Conservation (phyloP, 2,888 invertebrate genomes). For the Orthonevra nobilis region DNA sequence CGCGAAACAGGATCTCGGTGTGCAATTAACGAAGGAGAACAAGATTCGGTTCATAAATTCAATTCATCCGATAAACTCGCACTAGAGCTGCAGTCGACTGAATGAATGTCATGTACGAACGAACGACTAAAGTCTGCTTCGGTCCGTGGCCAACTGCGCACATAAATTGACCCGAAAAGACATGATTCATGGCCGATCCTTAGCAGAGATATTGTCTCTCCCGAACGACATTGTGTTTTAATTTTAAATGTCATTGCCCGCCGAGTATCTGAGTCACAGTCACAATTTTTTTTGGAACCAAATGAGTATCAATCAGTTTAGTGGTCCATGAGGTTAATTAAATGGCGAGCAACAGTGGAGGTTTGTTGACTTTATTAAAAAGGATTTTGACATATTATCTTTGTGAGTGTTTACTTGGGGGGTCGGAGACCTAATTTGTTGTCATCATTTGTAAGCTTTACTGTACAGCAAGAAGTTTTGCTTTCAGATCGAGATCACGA, state of each 20-base stretch:
- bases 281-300: conserved; percentile 7
- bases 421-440: too few species aligned
- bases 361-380: too few species aligned
- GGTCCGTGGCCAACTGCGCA: conserved; percentile 21
- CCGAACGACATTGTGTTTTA: conserved; percentile 15
- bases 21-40: conserved; percentile 61
- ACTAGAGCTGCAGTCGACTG: too few species aligned
- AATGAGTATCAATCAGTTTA: conserved; percentile 55
- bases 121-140: conserved; percentile 48
- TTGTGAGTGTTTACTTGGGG: too few species aligned
- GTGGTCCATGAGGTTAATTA: conserved; percentile 24
- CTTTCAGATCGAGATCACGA: too few species aligned
- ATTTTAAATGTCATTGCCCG: conserved; percentile 9
- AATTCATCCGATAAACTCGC: conserved; percentile 65
- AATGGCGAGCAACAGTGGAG: too few species aligned
- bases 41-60: conserved; percentile 66
- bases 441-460: too few species aligned
- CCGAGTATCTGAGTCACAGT: conserved; percentile 2
- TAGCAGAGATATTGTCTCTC: conserved; percentile 38
- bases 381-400: too few species aligned
- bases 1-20: conserved; percentile 48
- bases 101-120: too few species aligned
- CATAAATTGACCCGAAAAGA: conserved; percentile 42
- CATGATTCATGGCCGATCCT: conserved; percentile 67
- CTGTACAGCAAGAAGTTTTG: too few species aligned